phyloP scores from a whole-genome alignment of 2,888 invertebrate species.

The Cephus pulcher region DNA sequence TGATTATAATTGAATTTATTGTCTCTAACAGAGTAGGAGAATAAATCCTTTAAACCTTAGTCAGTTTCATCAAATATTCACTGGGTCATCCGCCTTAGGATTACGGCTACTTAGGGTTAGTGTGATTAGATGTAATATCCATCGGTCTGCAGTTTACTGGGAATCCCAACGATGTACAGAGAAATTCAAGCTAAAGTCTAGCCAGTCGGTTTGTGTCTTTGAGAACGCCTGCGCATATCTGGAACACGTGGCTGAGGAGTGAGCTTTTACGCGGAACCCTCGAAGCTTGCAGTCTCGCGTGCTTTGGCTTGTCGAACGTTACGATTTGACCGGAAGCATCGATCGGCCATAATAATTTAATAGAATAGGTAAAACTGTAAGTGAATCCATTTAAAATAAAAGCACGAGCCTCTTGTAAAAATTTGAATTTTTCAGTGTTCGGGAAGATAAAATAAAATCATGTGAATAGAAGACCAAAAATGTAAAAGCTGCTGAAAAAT shows the following conservation, averaged over 20 bases:
- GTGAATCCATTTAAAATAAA: background rate
- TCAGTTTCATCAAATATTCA: background rate
- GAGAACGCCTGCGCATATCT: constrained; percentile 51
- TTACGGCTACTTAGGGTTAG: background rate
- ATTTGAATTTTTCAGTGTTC: background rate
- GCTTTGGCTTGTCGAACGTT: constrained; percentile 33
- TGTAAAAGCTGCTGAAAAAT: background rate
- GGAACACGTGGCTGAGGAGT: constrained; percentile 49
- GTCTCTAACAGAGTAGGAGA: background rate
- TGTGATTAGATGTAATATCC: background rate
- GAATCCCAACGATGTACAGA: background rate
- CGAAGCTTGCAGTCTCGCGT: constrained; percentile 49
- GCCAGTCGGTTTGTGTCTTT: background rate
- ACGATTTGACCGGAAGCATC: background rate
- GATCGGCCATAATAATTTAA: background rate
- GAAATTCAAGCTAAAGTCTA: background rate
- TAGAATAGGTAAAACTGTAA: background rate
- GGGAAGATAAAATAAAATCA: background rate
- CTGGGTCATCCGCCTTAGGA: background rate
- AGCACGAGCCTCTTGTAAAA: background rate
- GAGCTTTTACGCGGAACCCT: constrained; percentile 36
- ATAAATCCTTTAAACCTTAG: background rate
- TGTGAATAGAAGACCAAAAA: background rate
- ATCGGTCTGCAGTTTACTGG: background rate
- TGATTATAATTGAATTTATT: background rate